Percentiles rank a stretch among this genome's conserved stretches.
These are phyloP conservation scores for Patiria pectinifera DNA, from an alignment of 53 echinoderm and acorn worm species.

Conservation along the genomic window DNA sequence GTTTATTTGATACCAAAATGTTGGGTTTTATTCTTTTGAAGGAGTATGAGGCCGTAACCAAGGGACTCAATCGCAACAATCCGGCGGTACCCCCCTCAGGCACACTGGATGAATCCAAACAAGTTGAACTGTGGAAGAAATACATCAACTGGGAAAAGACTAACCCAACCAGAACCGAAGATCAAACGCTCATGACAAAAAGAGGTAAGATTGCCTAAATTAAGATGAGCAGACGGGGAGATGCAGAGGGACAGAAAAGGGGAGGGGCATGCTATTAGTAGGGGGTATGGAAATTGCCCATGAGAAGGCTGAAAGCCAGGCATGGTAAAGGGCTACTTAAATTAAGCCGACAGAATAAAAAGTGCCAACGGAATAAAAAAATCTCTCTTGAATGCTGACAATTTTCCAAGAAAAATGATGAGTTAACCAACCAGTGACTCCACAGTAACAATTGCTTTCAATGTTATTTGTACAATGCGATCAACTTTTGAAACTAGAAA, in stretches of 20 bases:
- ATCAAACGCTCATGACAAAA: slow-evolving; percentile 97
- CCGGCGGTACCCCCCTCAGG: slow-evolving; percentile 94
- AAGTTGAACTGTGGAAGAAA: slow-evolving; percentile 98
- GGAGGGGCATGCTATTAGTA: neutral
- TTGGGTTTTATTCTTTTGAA: slow-evolving; percentile 23
- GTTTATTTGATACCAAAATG: neutral
- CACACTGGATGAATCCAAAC: slow-evolving; percentile 85
- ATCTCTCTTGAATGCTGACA: too few relatives aligned
- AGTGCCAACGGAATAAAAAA: too few relatives aligned
- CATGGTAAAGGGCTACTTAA: too few relatives aligned
- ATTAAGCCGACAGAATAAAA: too few relatives aligned
- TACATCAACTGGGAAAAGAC: slow-evolving; percentile 97
- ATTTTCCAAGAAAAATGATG: too few relatives aligned
- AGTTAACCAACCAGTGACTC: too few relatives aligned
- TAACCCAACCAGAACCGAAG: slow-evolving; percentile 94
- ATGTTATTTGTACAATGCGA: too few relatives aligned
- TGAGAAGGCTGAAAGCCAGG: too few relatives aligned
- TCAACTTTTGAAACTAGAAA: too few relatives aligned
- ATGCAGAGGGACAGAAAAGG: neutral
- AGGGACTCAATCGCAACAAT: slow-evolving; percentile 92
- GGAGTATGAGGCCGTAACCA: slow-evolving; percentile 97
- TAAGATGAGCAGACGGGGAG: too few relatives aligned
- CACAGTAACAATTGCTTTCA: too few relatives aligned
- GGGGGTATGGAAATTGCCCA: neutral
- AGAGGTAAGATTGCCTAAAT: slow-evolving; percentile 67